phyloP scores from a whole-genome alignment of 2,797 vertebrate species.

The Sphenopsis melanotis region DNA sequence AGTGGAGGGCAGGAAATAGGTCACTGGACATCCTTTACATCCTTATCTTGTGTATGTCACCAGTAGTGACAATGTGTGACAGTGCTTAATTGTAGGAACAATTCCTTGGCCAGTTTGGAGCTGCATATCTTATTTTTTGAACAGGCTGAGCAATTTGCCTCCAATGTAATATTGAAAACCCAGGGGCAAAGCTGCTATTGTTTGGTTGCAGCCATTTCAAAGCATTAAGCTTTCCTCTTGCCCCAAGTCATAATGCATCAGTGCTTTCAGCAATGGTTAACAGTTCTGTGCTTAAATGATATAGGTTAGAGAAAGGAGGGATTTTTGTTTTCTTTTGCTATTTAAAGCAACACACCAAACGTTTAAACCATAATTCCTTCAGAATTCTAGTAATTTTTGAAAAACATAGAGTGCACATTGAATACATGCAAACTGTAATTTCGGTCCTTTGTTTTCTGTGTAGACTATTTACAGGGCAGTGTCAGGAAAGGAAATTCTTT shows the following conservation, averaged over 20 bases:
- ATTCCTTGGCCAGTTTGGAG: neutral
- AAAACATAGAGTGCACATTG: neutral
- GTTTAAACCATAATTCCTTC: neutral
- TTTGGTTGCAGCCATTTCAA: neutral
- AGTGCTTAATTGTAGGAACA: neutral
- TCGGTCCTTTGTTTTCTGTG: neutral
- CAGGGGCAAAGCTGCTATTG: neutral
- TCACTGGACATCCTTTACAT: neutral
- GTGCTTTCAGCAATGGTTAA: slow-evolving; percentile 12
- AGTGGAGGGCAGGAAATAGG: neutral
- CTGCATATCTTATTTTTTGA: neutral
- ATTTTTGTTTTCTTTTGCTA: neutral
- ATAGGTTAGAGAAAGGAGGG: neutral
- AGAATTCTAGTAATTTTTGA: slow-evolving; percentile 8
- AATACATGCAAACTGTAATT: neutral
- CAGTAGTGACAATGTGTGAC: neutral
- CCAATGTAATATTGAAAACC: neutral
- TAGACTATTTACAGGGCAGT: neutral
- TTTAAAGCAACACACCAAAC: neutral
- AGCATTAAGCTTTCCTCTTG: slow-evolving; percentile 8
- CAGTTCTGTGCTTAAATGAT: neutral
- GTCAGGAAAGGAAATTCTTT: neutral
- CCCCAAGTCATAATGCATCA: neutral
- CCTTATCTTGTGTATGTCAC: neutral
- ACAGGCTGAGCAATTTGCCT: neutral